phyloP scores from a whole-genome alignment of 2,888 invertebrate species.

The Andrena camellia region DNA sequence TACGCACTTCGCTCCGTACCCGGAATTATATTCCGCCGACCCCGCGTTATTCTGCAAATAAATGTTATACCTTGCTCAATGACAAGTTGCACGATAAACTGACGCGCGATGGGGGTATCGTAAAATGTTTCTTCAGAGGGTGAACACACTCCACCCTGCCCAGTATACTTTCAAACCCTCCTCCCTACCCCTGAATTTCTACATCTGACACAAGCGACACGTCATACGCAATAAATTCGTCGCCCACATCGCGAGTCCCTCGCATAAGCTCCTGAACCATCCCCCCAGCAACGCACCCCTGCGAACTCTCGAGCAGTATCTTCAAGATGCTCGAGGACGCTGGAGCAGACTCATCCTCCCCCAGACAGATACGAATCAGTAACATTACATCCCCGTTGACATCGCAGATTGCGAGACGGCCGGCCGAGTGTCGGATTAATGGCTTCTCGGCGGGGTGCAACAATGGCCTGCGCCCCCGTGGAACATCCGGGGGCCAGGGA shows the following conservation, averaged over 20 bases:
- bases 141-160: background rate
- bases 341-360: background rate
- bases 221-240: background rate
- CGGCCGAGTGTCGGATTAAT: conserved; percentile 68
- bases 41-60: background rate
- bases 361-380: conserved; percentile 62
- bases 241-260: background rate
- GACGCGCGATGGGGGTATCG: background rate
- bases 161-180: background rate
- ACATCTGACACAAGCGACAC: background rate
- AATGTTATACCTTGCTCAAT: background rate
- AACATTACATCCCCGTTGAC: conserved; percentile 64
- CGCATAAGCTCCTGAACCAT: background rate
- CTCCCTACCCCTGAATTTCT: too few species aligned
- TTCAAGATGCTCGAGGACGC: conserved; percentile 3
- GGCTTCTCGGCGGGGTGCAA: conserved; percentile 62
- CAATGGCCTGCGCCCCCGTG: conserved; percentile 44
- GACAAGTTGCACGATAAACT: background rate
- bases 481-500: conserved; percentile 35
- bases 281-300: background rate
- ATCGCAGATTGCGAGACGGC: conserved; percentile 61
- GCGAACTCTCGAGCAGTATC: background rate
- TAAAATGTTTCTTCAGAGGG: background rate
- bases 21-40: conserved; percentile 7
- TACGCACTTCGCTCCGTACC: background rate